Conservation (phyloP, 2,113 vertebrate species). For the Seriola rivoliana region DNA sequence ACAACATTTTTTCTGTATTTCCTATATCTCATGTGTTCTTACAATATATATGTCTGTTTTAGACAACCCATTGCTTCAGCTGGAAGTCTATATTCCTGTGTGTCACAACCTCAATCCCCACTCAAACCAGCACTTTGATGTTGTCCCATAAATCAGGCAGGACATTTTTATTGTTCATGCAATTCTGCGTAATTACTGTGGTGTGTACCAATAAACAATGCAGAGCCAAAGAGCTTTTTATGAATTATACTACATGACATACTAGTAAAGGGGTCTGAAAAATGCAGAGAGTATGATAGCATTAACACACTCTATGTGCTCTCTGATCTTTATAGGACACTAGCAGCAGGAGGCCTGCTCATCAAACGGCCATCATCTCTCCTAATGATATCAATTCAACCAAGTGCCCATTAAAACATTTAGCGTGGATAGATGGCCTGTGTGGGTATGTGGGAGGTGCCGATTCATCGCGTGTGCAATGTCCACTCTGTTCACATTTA, state of each 20-base stretch:
- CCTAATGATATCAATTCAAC: conserved; percentile 69
- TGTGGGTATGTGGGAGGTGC: conserved; percentile 41
- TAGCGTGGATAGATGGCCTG: conserved; percentile 54
- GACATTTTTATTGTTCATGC: conserved; percentile 69
- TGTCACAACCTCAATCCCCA: conserved; percentile 21
- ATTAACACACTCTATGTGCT: conserved; percentile 38
- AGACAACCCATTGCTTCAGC: conserved; percentile 14
- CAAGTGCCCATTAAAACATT: conserved; percentile 76
- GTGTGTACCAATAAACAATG: conserved; percentile 70
- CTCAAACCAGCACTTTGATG: conserved; percentile 30
- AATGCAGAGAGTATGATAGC: conserved; percentile 20
- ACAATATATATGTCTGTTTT: neutral
- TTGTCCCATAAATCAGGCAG: conserved; percentile 52
- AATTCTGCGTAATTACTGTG: conserved; percentile 65
- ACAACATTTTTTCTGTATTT: conserved; percentile 6
- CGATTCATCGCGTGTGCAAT: conserved; percentile 23
- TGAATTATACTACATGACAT: conserved; percentile 59
- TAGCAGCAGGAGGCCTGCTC: conserved; percentile 63
- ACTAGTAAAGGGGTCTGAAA: conserved; percentile 8
- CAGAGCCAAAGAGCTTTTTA: conserved; percentile 47
- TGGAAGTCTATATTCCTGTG: conserved; percentile 26
- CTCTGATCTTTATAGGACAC: conserved; percentile 60
- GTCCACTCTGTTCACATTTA: neutral
- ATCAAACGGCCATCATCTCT: conserved; percentile 76
- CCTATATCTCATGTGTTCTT: neutral